Evolutionary conservation across 2,797 vertebrate species (phyloP), one percentile per base, ranked within the genome.

Genomic region (Odontamblyopus rebecca): DNA sequence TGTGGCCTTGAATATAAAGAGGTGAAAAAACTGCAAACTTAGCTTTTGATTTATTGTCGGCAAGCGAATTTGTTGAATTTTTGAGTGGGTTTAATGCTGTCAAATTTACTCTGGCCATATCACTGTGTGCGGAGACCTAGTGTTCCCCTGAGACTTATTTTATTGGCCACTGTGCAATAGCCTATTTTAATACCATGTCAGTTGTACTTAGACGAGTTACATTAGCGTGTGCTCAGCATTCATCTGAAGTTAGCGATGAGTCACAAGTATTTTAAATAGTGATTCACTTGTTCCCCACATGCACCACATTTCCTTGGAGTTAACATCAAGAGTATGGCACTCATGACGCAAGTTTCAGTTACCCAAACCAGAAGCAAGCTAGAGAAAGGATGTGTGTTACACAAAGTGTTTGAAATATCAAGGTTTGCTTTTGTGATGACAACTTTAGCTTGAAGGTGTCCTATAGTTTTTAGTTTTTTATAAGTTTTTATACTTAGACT

Each of bases 271-370:
- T 89, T 83, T 77, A 83, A 82, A 81, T 75, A 63, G 78, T 91
- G 90, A 92, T 89, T 91, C 89, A 91, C 81, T 89, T 77, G 87
- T 87, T 88, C 89, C 90, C 89, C 74, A 53, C 71, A 75, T 29
- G 51, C 62, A 83, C 68, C 72, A 78, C 56, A 61, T 78, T 71
- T 80, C 72, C 77, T 76, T 88, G 82, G 76, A 70, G 76, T 81
- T 79, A 81, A 77, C 76, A 81, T 77, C 66, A 78, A 64, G 59
- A 5, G 60, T 66, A 73, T 61, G 38, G 50, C 48, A 84, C 61
- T 56, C 70, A 73, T 56, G 71, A 76, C 77, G 70, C 84, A 86
- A 70, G 63, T 73, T 87, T 88, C 80, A 86, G 73, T 78, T 73
- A 79, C 79, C 75, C 78, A 76, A 80, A 84, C 61, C 83, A 82